phyloP scores from a whole-genome alignment of 2,797 vertebrate genomes.

The Liparis tanakae region DNA sequence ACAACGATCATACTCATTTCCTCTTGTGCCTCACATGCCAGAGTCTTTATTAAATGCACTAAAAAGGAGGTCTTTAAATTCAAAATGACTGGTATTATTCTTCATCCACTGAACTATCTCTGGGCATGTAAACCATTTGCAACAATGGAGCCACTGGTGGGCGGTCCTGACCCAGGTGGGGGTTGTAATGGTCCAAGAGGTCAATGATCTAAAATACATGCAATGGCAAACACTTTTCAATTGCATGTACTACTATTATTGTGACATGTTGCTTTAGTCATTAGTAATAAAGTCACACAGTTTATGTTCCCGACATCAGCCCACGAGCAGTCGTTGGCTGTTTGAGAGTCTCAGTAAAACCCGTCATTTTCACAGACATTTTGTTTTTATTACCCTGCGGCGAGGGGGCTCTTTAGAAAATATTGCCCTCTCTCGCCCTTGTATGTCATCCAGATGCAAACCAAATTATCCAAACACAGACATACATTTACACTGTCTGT shows the following conservation, averaged over 20 bases:
- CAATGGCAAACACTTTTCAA: slow-evolving; percentile 10
- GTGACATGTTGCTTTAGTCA: slow-evolving; percentile 14
- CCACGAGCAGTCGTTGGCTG: slow-evolving; percentile 21
- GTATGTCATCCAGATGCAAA: slow-evolving; percentile 27
- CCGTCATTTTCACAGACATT: slow-evolving; percentile 45
- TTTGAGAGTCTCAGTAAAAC: slow-evolving; percentile 36
- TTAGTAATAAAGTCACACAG: slow-evolving; percentile 21
- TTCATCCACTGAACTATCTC: slow-evolving; percentile 4
- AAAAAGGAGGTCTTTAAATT: neutral
- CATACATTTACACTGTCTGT: slow-evolving; percentile 47
- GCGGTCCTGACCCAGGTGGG: slow-evolving; percentile 13
- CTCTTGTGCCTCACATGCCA: neutral
- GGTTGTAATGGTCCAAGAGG: slow-evolving; percentile 19
- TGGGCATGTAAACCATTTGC: neutral
- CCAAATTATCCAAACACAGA: slow-evolving; percentile 21
- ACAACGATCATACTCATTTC: neutral
- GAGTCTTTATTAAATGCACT: slow-evolving; percentile 19
- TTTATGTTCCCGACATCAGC: slow-evolving; percentile 29
- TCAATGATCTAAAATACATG: slow-evolving; percentile 20
- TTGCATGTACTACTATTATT: neutral
- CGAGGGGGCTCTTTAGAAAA: slow-evolving; percentile 35
- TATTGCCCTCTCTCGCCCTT: slow-evolving; percentile 37
- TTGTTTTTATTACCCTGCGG: slow-evolving; percentile 48
- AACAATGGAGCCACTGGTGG: slow-evolving; percentile 14
- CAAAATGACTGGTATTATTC: slow-evolving; percentile 6